These are phyloP conservation scores for Dryoscopus gambensis DNA, from an alignment of 2,113 vertebrate species.

Conservation along the genomic window DNA sequence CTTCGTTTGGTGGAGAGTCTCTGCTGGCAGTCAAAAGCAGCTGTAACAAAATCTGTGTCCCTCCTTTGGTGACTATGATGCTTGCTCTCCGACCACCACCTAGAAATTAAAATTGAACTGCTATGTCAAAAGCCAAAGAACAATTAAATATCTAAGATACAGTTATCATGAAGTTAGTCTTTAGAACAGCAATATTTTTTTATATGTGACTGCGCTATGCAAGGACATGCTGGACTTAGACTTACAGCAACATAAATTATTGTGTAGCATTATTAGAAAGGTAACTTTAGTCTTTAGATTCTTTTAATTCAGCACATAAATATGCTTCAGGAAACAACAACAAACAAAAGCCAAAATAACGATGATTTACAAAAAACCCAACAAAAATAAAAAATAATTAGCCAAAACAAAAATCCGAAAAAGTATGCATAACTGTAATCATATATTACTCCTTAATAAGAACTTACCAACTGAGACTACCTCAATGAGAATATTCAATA, in stretches of 20 bases:
- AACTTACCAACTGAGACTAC: conserved; percentile 88
- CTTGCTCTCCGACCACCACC: conserved; percentile 85
- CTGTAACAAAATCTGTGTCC: conserved; percentile 88
- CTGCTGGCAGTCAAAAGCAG: conserved; percentile 83
- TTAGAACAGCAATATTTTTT: not conserved
- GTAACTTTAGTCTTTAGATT: not conserved
- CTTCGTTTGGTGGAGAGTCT: conserved; percentile 84
- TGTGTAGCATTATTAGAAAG: not conserved
- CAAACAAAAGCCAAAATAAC: not conserved
- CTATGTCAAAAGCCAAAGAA: not conserved
- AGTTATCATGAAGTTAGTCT: not conserved
- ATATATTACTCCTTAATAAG: not conserved
- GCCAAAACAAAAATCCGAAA: not conserved
- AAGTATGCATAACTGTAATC: not conserved
- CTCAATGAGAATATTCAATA: conserved; percentile 90
- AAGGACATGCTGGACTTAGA: not conserved
- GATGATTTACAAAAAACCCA: not conserved
- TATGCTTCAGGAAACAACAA: not conserved
- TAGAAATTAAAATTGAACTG: conserved; percentile 48
- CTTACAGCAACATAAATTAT: not conserved
- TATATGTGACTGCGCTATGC: not conserved
- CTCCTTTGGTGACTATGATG: conserved; percentile 89
- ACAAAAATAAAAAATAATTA: not conserved
- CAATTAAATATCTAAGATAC: not conserved
- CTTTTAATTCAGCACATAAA: not conserved